Evolutionary conservation across 2,113 vertebrate species (phyloP), one percentile per base, ranked within the genome.

Genomic region (Ramphastos sulfuratus): DNA sequence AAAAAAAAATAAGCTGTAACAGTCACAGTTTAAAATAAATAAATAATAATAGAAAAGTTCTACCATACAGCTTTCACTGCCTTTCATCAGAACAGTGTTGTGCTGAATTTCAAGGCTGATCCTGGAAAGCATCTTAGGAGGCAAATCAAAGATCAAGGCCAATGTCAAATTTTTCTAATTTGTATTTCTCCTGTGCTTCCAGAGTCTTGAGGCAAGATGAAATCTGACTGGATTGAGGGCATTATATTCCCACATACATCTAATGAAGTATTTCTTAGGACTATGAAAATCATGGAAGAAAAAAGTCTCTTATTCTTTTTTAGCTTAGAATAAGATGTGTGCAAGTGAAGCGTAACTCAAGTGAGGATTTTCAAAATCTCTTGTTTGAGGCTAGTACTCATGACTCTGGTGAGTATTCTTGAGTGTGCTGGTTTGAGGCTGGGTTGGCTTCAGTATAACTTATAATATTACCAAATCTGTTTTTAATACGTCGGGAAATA

Each of bases 91-190:
- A 91, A 84, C 24, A 37, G 87, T 75, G 72, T 0, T 88, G 58
- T 94, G 93, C 82, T 92, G 78, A 90, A 93, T 95, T 96, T 95
- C 91, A 95, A 87, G 80, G 44, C 65, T 92, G 85, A 88, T 28
- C 76, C 79, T 95, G 92, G 74, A 94, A 96, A 78, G 19, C 80
- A 71, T 92, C 77, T 82, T 81, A 91, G 90, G 93, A 87, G 77
- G 70, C 81, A 93, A 95, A 90, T 83, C 61, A 92, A 92, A 96
- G 83, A 94, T 90, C 88, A 93, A 95, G 67, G 56, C 69, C 28
- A 85, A 70, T 31, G 77, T 69, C 8, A 69, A 86, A 18, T 59
- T 93, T 63, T 90, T 90, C 67, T 58, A 52, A 82, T 96, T 95
- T 91, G 58, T 91, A 64, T 65, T 84, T 81, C 83, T 89, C 70